These are phyloP conservation scores for Drosophila flavopinicola DNA, from an alignment of 2,888 invertebrate genomes.

Conservation along the genomic window DNA sequence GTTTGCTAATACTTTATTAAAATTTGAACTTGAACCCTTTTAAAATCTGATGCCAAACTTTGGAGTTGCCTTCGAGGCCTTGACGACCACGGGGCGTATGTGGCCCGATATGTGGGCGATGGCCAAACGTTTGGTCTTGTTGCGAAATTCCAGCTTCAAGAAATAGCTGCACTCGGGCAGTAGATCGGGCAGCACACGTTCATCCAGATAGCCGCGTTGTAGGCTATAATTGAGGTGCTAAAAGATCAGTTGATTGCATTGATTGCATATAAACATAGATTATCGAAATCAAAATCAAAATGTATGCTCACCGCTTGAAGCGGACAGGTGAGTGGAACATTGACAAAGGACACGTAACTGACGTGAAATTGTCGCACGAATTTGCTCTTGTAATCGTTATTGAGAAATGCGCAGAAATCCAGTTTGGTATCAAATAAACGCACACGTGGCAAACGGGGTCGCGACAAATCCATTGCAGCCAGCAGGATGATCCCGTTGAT, in stretches of 20 bases:
- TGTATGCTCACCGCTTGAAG: constrained; percentile 48
- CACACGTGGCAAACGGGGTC: constrained; percentile 24
- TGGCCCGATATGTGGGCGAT: constrained; percentile 35
- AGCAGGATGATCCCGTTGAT: constrained; percentile 31
- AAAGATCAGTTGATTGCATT: background rate
- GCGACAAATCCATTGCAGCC: constrained; percentile 40
- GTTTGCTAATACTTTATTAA: no score
- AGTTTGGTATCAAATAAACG: constrained; percentile 53
- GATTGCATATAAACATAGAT: no score
- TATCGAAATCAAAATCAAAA: no score
- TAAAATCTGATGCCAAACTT: constrained; percentile 9
- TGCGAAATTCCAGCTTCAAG: constrained; percentile 25
- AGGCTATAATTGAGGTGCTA: constrained; percentile 60
- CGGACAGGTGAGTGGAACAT: constrained; percentile 45
- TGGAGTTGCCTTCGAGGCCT: background rate
- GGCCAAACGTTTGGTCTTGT: constrained; percentile 34
- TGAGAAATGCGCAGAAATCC: constrained; percentile 45
- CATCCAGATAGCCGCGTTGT: constrained; percentile 48
- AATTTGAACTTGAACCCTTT: background rate
- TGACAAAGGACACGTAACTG: constrained; percentile 33
- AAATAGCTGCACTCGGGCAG: constrained; percentile 50
- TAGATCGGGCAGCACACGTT: constrained; percentile 47
- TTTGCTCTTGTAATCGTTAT: constrained; percentile 48
- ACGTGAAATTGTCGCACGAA: constrained; percentile 45
- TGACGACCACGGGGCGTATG: constrained; percentile 10